Evolutionary conservation across 1,140 invertebrate genomes (phyloP), one percentile per base, ranked within the genome.

Genomic region (Pogonognathellus flavescens): DNA sequence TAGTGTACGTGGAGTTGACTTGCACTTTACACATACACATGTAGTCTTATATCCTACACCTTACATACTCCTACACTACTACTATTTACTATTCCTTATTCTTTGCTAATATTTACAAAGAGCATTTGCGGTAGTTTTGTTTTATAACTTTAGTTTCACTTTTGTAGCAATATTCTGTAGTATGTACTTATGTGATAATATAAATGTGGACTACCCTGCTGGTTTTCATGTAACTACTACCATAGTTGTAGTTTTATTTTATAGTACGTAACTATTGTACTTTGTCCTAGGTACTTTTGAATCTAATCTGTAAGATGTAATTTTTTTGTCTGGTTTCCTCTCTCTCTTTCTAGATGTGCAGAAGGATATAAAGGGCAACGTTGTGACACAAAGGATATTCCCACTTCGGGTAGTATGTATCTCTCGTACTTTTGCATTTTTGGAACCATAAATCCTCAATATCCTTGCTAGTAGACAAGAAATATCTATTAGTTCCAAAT

Each of bases 331-430:
- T 57, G 50, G 14, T 81, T 53, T 81, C 18, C 55, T 85, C 90
- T 86, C 94, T 94, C 55, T 85, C 90, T 86, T 94, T 94, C 5
- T 93, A 97, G 96, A 92, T 97, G 96, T 91, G 93, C 94, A 88
- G 94, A 95, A 90, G 95, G 95, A 89, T 96, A 94, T 93, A 94
- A 93, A 90, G 96, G 96, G 89, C 93, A 94, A 90, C 93, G 95
- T 89, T 97, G 96, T 92, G 95, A 96, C 91, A 94, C 93, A 90
- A 96, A 96, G 93, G 94, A 94, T 91, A 92, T 93, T 84, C 84
- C 90, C 92, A 91, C 90, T 93, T 92, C 90, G 92, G 91, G 88
- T 92, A 93, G 93, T 93, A 93, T 93, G 92, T 93, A 93, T 92
- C 88, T 88, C 84, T 88, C 88, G 57, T 88, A 88, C 88, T 87